These are phyloP conservation scores for Hedya salicella DNA, from an alignment of 2,888 invertebrate species.

Conservation along the genomic window DNA sequence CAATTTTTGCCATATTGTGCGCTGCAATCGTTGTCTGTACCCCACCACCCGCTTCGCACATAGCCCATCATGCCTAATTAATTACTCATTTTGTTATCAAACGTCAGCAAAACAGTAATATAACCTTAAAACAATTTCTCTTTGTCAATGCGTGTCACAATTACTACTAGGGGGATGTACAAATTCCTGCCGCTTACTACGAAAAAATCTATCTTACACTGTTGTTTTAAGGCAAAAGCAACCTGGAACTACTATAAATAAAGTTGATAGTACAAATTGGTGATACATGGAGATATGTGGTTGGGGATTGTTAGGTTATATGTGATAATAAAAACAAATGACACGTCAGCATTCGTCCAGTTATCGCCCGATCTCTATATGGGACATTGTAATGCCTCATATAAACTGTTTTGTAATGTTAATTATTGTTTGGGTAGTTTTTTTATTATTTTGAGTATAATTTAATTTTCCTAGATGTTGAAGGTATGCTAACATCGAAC, in stretches of 20 bases:
- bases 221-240: not conserved
- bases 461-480: not conserved
- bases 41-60: too few species aligned
- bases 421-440: constrained; percentile 1
- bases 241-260: not conserved
- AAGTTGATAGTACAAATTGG: not conserved
- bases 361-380: constrained; percentile 31
- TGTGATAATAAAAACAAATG: constrained; percentile 58
- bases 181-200: constrained; percentile 42
- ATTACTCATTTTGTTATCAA: constrained; percentile 6
- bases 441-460: not conserved
- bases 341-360: constrained; percentile 41
- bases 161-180: constrained; percentile 28
- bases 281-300: not conserved
- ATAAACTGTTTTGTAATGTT: constrained; percentile 17
- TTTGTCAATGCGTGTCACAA: constrained; percentile 32
- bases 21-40: too few species aligned
- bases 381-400: constrained; percentile 22
- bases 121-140: constrained; percentile 24
- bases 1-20: too few species aligned
- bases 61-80: too few species aligned
- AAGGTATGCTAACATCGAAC: too few species aligned
- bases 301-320: constrained; percentile 35
- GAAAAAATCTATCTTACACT: not conserved
- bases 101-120: constrained; percentile 29